Percentiles rank a stretch among this genome's conserved stretches.
These are phyloP conservation scores for Lindbergichthys nudifrons DNA, from an alignment of 2,797 vertebrate genomes.

Conservation along the genomic window DNA sequence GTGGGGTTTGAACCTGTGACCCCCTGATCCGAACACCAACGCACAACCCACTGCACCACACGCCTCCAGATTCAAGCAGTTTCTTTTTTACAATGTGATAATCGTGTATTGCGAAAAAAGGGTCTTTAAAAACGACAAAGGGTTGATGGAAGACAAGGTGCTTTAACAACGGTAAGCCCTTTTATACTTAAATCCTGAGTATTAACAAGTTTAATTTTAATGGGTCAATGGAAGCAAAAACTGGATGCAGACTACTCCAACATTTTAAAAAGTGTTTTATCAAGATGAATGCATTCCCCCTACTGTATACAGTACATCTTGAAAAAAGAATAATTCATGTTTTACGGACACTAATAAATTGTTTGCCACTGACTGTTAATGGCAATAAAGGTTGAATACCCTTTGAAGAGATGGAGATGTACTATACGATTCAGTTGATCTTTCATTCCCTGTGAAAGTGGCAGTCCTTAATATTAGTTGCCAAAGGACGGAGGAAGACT, in stretches of 20 bases:
- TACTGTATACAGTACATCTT: background rate
- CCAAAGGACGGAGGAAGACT: conserved; percentile 45
- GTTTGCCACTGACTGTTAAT: background rate
- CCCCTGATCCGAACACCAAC: no score
- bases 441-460: conserved; percentile 56
- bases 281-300: background rate
- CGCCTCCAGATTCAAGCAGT: background rate
- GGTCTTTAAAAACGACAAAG: background rate
- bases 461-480: conserved; percentile 34
- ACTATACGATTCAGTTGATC: conserved; percentile 29
- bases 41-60: no score
- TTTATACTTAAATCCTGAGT: background rate
- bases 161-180: background rate
- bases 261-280: background rate
- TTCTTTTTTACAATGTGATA: background rate
- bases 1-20: no score
- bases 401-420: conserved; percentile 16
- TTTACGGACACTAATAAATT: conserved; percentile 7
- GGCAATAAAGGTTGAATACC: background rate
- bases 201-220: background rate
- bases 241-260: background rate
- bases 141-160: background rate
- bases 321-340: background rate
- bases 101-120: background rate
- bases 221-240: background rate